Evolutionary conservation across 2,888 invertebrate genomes (phyloP), one percentile per base, ranked within the genome.

Genomic region (Zele albiditarsus): DNA sequence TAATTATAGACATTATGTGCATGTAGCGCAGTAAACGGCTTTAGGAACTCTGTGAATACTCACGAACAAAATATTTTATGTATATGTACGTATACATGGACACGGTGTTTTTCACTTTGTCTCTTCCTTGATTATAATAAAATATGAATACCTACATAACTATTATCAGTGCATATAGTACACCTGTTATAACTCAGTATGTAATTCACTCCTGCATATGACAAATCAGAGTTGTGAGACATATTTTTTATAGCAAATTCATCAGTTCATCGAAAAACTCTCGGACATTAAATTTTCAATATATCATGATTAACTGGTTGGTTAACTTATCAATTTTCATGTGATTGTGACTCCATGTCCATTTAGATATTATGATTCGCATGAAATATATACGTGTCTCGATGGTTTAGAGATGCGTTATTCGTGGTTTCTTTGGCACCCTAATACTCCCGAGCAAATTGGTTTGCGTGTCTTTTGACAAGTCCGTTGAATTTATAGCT

Each of bases 401-500:
- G 16, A 14, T n/a, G 1, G 49, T 49, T 16, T 49, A 20, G 49
- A 3, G 14, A 49, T 53, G 10, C 53, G 12, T 42, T 42, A n/a
- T n/a, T n/a, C 53, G 6, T 3, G 8, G 53, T 53, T 53, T 8
- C 23, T 20, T 53, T 6, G 53, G 23, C 23, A 53, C 65, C 74
- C 79, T 80, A n/a, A n/a, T n/a, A 82, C 82, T 84, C 82, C 79
- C 82, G 78, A 80, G 83, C 82, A 85, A 87, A 87, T 86, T 85
- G 87, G 84, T 78, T 87, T 83, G 85, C 86, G 85, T 84, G 85
- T 85, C 84, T 86, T 46, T 86, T 84, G 82, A 81, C 80, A 75
- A 80, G 77, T 75, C 79, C 75, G 75, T 72, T 79, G 84, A 82
- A 88, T 88, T 88, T 88, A 88, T 88, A 84, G 86, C 87, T 88